Base-by-base conservation (phyloP, 2,888 invertebrate genomes). In the Hipparchia sbordonii region DNA sequence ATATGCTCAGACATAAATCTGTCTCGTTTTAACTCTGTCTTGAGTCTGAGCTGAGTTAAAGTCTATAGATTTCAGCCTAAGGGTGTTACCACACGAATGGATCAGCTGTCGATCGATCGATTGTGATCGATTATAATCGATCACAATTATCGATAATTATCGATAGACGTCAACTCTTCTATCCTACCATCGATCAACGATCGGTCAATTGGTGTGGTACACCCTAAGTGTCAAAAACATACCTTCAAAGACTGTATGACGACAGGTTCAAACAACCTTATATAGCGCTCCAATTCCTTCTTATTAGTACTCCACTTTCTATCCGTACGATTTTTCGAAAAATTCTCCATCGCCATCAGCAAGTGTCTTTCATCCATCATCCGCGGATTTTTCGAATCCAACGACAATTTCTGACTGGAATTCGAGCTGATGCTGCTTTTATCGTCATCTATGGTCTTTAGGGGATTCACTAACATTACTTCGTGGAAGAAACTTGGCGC, bases 211-310 rank as follows among this genome's bases (percentile, higher is more conserved):
- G 0, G 48, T 7, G 6, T 23, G 1, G 23, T 23, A 23, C 4
- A 46, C 6, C 6, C 10, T 52, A 52, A 12, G 4, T 10, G 12
- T 3, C n/a, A n/a, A 10, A 48, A 39, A 59, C 75, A 86, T 85
- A 97, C 97, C 95, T 97, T 98, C 81, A 98, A 93, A 76, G 98
- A 97, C 88, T 98, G 97, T 83, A 99, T 98, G 73, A 99, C 99
- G 88, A 99, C 96, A 0, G 98, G 98, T 87, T 99, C 99, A 91
- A 99, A 99, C 81, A 99, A 94, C 80, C 98, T 95, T 77, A 99
- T 98, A 87, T 98, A 97, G 77, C 96, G 95, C 79, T 97, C 96
- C 82, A 93, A 81, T 74, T 94, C 94, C 62, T 90, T 92, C 77
- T 94, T 93, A 82, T 94, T 93, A 0, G 91, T 91, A 72, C 89